Evolutionary conservation across 2,113 vertebrate genomes (phyloP).

Genomic region (Takifugu flavidus): DNA sequence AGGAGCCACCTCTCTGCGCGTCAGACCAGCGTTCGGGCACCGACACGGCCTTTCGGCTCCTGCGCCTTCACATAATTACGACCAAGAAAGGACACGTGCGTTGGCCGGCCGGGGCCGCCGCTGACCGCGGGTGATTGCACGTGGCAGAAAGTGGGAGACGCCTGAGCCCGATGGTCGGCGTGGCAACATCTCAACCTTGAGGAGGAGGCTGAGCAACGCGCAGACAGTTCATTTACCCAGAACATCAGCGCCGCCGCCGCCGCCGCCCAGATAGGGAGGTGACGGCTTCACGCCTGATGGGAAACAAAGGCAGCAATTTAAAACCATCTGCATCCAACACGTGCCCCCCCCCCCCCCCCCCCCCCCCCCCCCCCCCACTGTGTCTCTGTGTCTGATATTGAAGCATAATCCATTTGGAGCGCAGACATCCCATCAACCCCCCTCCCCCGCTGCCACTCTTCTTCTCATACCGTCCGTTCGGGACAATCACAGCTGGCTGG

Average conservation of each 20-base stretch:
- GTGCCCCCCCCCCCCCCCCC: constrained; percentile 7
- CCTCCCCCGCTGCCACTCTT: too few species aligned
- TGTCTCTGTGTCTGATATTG: constrained; percentile 72
- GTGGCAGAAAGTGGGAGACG: constrained; percentile 64
- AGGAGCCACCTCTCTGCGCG: too few species aligned
- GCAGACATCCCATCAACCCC: constrained; percentile 73
- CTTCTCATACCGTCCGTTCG: too few species aligned
- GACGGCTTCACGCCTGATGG: constrained; percentile 73
- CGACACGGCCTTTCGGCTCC: constrained; percentile 65
- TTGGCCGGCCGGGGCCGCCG: constrained; percentile 64
- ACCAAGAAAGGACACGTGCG: constrained; percentile 49
- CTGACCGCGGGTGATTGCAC: constrained; percentile 77
- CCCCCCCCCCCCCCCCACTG: constrained; percentile 44
- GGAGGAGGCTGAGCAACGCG: constrained; percentile 63
- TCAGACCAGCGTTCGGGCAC: constrained; percentile 64
- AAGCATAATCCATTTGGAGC: constrained; percentile 80
- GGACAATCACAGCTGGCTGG: constrained; percentile 27
- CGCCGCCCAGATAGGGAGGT: constrained; percentile 68
- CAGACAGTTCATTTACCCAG: constrained; percentile 79
- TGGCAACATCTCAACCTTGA: constrained; percentile 69
- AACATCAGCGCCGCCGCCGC: constrained; percentile 66
- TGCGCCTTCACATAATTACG: constrained; percentile 35
- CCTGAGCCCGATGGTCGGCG: constrained; percentile 56
- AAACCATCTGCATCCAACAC: constrained; percentile 75
- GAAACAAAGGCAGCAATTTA: constrained; percentile 80